Evolutionary conservation across 2,797 vertebrate genomes (phyloP), one percentile per base, ranked within the genome.

Genomic region (Acipenser transmontanus): DNA sequence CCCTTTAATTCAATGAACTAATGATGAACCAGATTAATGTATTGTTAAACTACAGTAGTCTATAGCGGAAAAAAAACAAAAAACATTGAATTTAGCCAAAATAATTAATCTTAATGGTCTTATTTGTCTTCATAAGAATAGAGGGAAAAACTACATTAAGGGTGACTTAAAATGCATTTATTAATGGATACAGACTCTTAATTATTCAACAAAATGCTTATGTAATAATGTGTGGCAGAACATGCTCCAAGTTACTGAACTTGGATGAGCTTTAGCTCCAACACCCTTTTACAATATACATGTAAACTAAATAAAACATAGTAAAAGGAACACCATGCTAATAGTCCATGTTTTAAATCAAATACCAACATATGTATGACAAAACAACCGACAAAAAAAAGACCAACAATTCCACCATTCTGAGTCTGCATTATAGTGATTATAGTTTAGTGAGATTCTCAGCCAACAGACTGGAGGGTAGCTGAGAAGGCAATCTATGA

Each of bases 151-250:
- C 34, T 34, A 4, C 34, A 34, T 34, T 34, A 34, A 61, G 13
- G 8, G 13, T 17, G 59, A 5, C 59, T 76, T 83, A 88, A 88
- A 83, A 90, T 87, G 87, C 88, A 89, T 91, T 91, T 91, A 91
- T 91, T 91, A 84, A 88, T 89, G 84, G 90, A 91, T 90, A 89
- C 88, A 17, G 1, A 90, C 89, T 88, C 81, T 85, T 73, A 78
- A 84, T 85, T 87, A 83, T 84, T 87, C 84, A 87, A 80, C 77
- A 76, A 70, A 88, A 91, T 87, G 83, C 82, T 78, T 84, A 79
- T 80, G 80, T 85, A 84, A 81, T 82, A 86, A 81, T 83, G 80
- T 76, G 79, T 50, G 75, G 84, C 87, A 87, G 85, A 88, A 88
- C 81, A 82, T 77, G 78, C 84, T 74, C 78, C 80, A 77, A 78